Percentiles rank a stretch among this genome's conserved stretches.
These are phyloP conservation scores for Anadara kagoshimensis DNA, from an alignment of 1,140 invertebrate species.

Conservation along the genomic window DNA sequence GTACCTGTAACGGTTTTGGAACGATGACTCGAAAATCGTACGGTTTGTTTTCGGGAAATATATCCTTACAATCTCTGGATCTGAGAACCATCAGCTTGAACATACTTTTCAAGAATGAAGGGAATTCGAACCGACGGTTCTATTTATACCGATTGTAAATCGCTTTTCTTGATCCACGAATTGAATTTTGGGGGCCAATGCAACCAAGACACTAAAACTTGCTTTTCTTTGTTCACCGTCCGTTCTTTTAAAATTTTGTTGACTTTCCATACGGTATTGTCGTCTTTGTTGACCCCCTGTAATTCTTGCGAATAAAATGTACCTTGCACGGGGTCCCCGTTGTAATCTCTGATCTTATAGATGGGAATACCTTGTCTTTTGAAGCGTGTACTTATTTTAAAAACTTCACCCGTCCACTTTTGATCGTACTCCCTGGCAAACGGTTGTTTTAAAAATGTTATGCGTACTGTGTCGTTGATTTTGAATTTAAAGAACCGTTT, in stretches of 20 bases:
- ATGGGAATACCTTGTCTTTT: conserved; percentile 21
- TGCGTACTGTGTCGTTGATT: conserved; percentile 32
- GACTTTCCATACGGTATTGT: conserved; percentile 21
- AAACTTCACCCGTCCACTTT: conserved; percentile 35
- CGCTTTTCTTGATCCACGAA: conserved; percentile 2
- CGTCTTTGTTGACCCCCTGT: conserved; percentile 21
- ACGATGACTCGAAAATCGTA: background rate
- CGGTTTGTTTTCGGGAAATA: conserved; percentile 5
- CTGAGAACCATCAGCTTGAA: conserved; percentile 1
- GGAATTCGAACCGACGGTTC: too few relatives aligned
- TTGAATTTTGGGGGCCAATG: conserved; percentile 26
- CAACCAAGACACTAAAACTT: conserved; percentile 20
- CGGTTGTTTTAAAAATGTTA: conserved; percentile 24
- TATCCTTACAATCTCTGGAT: background rate
- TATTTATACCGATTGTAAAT: background rate
- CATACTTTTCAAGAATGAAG: background rate
- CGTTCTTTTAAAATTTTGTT: conserved; percentile 11
- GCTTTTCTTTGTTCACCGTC: background rate
- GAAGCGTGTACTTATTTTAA: conserved; percentile 33
- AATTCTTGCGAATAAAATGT: conserved; percentile 17
- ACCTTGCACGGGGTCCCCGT: conserved; percentile 8
- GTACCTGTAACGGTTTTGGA: background rate
- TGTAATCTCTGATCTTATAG: too few relatives aligned
- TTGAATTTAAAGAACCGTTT: conserved; percentile 19
- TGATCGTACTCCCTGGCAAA: conserved; percentile 32